phyloP scores from a whole-genome alignment of 1,140 invertebrate species.

The Ips typographus region DNA sequence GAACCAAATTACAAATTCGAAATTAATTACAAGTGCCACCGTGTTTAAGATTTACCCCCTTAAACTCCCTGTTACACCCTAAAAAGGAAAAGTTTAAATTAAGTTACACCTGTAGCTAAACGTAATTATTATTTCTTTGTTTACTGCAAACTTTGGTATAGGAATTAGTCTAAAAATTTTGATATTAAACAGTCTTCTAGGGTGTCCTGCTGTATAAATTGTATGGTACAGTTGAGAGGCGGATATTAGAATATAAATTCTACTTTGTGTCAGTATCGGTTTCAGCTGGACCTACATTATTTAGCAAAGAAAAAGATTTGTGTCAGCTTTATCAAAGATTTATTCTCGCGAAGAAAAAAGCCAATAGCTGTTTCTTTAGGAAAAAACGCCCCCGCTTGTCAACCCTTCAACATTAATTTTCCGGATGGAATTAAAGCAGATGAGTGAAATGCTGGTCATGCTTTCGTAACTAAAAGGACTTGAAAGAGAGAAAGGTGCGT shows the following conservation, averaged over 20 bases:
- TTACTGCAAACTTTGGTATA: background rate
- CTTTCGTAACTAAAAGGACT: too few species aligned
- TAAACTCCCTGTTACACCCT: background rate
- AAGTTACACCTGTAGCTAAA: background rate
- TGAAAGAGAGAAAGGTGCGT: too few species aligned
- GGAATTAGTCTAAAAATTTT: background rate
- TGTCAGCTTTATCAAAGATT: conserved; percentile 27
- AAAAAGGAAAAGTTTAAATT: conserved; percentile 4
- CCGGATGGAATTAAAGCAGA: too few species aligned
- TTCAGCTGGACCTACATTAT: conserved; percentile 27
- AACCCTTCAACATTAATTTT: too few species aligned
- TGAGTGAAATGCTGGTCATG: too few species aligned
- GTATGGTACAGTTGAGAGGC: conserved; percentile 19
- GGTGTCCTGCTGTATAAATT: conserved; percentile 30
- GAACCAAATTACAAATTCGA: conserved; percentile 1
- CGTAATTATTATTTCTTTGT: background rate
- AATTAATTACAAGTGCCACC: conserved; percentile 7
- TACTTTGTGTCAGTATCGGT: conserved; percentile 33
- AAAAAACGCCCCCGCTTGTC: too few species aligned
- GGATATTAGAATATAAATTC: conserved; percentile 38
- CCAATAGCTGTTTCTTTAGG: too few species aligned
- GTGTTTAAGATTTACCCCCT: background rate
- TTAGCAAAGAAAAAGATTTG: conserved; percentile 28
- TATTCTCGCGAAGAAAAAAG: conserved; percentile 9
- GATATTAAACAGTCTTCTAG: conserved; percentile 7